phyloP scores from a whole-genome alignment of 2,888 invertebrate genomes.

The Trachelus iudaicus region DNA sequence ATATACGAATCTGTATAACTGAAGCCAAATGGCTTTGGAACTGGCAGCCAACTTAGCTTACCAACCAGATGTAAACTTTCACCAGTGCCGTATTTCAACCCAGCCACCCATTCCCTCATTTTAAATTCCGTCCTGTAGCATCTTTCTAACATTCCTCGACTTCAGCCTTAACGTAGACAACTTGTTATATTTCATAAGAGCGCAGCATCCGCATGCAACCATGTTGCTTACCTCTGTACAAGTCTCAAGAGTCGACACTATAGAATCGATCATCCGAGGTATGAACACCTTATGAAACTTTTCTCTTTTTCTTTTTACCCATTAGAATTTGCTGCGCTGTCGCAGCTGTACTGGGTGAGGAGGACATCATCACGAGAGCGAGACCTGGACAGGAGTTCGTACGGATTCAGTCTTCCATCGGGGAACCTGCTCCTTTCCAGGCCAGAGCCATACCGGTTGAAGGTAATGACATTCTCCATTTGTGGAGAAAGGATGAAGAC shows the following conservation, averaged over 20 bases:
- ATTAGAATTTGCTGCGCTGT: constrained; percentile 68
- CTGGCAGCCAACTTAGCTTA: background rate
- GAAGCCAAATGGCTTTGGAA: background rate
- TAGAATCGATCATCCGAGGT: background rate
- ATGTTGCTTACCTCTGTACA: background rate
- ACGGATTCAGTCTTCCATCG: constrained; percentile 68
- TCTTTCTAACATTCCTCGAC: background rate
- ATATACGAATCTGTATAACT: background rate
- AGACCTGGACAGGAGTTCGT: constrained; percentile 77
- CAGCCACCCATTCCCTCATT: constrained; percentile 25
- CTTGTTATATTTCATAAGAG: background rate
- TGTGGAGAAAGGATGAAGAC: background rate
- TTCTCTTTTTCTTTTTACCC: background rate
- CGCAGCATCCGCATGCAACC: background rate
- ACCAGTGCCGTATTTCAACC: constrained; percentile 35
- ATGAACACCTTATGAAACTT: constrained; percentile 11
- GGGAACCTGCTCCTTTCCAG: constrained; percentile 28
- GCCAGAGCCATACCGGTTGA: constrained; percentile 36
- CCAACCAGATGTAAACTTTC: constrained; percentile 49
- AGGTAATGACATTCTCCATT: constrained; percentile 33
- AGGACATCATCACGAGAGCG: constrained; percentile 73
- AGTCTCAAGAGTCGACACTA: background rate
- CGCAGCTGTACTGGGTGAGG: constrained; percentile 67
- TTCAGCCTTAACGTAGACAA: background rate
- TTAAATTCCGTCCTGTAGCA: background rate